phyloP scores from a whole-genome alignment of 2,888 invertebrate species.

The Papilio gigon region DNA sequence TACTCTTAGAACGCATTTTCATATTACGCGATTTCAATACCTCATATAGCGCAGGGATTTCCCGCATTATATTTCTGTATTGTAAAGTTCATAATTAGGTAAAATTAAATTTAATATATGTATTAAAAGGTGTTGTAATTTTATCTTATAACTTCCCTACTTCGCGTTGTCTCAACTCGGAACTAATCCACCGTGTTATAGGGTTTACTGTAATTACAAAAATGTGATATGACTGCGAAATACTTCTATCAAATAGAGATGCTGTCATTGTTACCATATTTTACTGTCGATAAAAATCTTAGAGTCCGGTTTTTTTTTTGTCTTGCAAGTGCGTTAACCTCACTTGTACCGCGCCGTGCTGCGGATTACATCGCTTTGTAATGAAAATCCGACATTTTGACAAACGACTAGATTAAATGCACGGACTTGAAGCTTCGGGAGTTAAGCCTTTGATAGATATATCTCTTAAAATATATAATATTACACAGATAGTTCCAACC shows the following conservation, averaged over 20 bases:
- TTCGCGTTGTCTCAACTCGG: too few species aligned
- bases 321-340: conserved; percentile 33
- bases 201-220: conserved; percentile 2
- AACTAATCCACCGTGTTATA: background rate
- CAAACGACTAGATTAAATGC: conserved; percentile 40
- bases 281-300: conserved; percentile 37
- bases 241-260: conserved; percentile 19
- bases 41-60: background rate
- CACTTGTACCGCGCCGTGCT: conserved; percentile 33
- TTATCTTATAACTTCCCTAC: background rate
- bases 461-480: background rate
- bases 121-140: too few species aligned
- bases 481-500: too few species aligned
- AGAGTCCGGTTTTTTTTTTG: conserved; percentile 40
- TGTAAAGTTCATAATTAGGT: too few species aligned
- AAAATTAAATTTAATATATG: too few species aligned
- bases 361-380: conserved; percentile 41
- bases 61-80: too few species aligned
- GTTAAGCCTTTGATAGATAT: conserved; percentile 14
- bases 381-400: conserved; percentile 47
- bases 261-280: conserved; percentile 34
- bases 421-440: background rate
- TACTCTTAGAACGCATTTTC: background rate
- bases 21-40: background rate
- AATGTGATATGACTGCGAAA: conserved; percentile 21